Evolutionary conservation across 2,797 vertebrate species (phyloP), one percentile per base, ranked within the genome.

Genomic region (Ceryle rudis): DNA sequence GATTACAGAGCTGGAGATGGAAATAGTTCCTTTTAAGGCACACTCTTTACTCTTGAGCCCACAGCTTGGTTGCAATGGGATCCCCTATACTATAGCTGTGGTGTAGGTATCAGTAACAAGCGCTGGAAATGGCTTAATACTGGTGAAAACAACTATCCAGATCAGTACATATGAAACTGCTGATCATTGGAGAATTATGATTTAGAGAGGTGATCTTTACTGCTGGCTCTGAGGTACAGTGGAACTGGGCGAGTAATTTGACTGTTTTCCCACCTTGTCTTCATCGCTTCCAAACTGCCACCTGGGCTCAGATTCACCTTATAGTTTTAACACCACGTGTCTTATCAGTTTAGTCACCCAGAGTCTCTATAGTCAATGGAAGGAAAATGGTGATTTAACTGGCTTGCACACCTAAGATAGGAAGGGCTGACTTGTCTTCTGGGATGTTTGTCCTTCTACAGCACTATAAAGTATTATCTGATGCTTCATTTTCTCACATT

Each of bases 1-100:
- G 42, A 73, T 88, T 90, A 82, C 29, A 58, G 77, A 62, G 29
- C 11, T 89, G 29, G 26, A 65, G 42, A 54, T 6, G 11, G 8
- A 4, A 60, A 78, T 22, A 75, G 6, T 37, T 72, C 5, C 46
- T 65, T 69, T 67, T 54, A 58, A 79, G 26, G n/a, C 33, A 79
- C 2, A 21, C 4, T 31, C 17, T 58, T 77, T 66, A 47, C 4
- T 54, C 33, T 64, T 42, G 12, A 75, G 12, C 23, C 13, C 33
- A 69, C 22, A 52, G 14, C 6, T 64, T 66, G 41, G 4, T 66
- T 85, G 28, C 51, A 79, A 1, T n/a, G 12, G 19, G 49, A 70
- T 57, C 12, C 14, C 4, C 18, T 69, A 5, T 11, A 3, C 8
- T 18, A n/a, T 3, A 58, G 18, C 11, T n/a, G 23, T 0, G 6